Percentiles rank a stretch among this genome's conserved stretches.
Evolutionary conservation across 2,113 vertebrate species (phyloP).

Genomic region (Sapayoa aenigma): DNA sequence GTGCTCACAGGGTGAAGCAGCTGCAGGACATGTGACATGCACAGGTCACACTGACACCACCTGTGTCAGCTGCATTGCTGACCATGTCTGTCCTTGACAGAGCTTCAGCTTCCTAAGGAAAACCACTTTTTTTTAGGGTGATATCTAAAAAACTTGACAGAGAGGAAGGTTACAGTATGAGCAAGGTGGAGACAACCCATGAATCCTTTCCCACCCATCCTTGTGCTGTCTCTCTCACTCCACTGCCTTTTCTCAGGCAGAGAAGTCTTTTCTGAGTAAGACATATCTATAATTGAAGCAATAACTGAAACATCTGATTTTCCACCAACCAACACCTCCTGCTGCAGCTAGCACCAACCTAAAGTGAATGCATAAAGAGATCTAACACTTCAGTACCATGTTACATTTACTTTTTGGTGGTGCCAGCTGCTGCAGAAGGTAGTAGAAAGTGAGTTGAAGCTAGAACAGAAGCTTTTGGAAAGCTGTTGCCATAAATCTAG

Average conservation of each 20-base stretch:
- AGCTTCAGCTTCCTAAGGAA: not conserved
- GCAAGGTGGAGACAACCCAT: not conserved
- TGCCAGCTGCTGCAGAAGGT: constrained; percentile 25
- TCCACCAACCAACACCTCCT: not conserved
- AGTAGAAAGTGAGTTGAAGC: not conserved
- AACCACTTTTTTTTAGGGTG: not conserved
- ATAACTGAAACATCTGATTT: constrained; percentile 30
- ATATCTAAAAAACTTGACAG: not conserved
- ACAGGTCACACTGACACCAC: not conserved
- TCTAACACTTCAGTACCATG: not conserved
- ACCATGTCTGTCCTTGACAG: not conserved
- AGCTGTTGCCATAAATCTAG: not conserved
- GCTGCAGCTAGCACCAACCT: constrained; percentile 20
- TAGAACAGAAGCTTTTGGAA: not conserved
- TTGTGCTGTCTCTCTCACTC: not conserved
- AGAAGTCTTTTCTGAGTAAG: not conserved
- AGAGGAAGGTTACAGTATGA: not conserved
- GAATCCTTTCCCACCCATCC: not conserved
- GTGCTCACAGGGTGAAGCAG: not conserved
- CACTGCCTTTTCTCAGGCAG: not conserved
- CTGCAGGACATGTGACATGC: rapidly evolving
- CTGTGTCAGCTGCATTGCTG: not conserved
- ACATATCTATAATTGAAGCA: constrained; percentile 2
- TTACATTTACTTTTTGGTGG: not conserved
- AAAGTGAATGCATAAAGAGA: not conserved